Conservation (phyloP, 1,140 invertebrate genomes). For the Monochamus saltuarius region DNA sequence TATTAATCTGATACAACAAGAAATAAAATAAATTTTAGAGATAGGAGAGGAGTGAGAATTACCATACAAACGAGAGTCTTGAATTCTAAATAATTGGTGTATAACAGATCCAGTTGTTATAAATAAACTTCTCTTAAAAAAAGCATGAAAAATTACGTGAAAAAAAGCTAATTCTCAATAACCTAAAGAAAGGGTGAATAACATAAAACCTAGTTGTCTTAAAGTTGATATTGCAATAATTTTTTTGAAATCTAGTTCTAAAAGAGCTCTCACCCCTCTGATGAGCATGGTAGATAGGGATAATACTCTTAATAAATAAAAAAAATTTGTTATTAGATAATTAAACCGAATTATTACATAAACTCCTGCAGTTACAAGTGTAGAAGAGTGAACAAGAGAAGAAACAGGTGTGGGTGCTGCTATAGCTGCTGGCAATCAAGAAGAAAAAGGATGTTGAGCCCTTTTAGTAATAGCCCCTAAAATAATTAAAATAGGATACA, state of each 20-base stretch:
- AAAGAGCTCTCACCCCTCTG: constrained; percentile 59
- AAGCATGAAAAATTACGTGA: constrained; percentile 63
- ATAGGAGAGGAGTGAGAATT: constrained; percentile 47
- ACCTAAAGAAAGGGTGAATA: constrained; percentile 57
- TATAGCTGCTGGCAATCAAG: constrained; percentile 69
- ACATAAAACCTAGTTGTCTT: constrained; percentile 69
- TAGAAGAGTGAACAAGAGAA: constrained; percentile 73
- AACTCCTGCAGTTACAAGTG: constrained; percentile 69
- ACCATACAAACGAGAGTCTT: constrained; percentile 65
- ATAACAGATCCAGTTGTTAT: constrained; percentile 62
- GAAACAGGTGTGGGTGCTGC: constrained; percentile 69
- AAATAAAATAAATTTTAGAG: constrained; percentile 56
- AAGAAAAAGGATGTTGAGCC: constrained; percentile 72
- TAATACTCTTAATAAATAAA: constrained; percentile 30
- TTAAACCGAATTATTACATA: constrained; percentile 70
- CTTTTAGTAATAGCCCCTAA: constrained; percentile 68
- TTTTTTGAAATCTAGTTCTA: constrained; percentile 68
- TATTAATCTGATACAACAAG: constrained; percentile 57
- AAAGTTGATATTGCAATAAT: constrained; percentile 73
- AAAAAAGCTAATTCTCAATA: constrained; percentile 59
- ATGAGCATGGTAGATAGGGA: constrained; percentile 60
- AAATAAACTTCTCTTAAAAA: constrained; percentile 68
- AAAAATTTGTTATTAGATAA: constrained; percentile 51
- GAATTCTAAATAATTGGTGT: constrained; percentile 60
- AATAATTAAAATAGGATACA: constrained; percentile 55